A percentile compares a stretch with the other conserved stretches of the same genome.
These are phyloP conservation scores for Ophion obscuratus DNA, from an alignment of 2,888 invertebrate genomes.

Conservation along the genomic window DNA sequence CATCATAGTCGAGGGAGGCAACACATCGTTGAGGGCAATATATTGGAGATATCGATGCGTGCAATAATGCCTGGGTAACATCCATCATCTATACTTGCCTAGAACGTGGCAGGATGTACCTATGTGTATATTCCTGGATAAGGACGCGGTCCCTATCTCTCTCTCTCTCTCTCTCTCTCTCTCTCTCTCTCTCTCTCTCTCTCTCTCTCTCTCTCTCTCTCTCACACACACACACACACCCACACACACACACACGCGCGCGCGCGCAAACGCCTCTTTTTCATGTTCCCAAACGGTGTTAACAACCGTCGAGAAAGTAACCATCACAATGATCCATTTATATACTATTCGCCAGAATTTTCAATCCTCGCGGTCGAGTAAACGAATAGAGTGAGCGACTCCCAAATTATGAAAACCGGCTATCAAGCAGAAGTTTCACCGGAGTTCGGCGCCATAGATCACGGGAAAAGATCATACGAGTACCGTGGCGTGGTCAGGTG, in stretches of 20 bases:
- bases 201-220: not conserved
- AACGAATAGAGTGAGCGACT: not conserved
- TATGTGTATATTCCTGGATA: constrained; percentile 23
- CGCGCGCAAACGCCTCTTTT: not conserved
- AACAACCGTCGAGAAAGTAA: constrained; percentile 3
- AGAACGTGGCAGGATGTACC: constrained; percentile 60
- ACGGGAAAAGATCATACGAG: constrained; percentile 67
- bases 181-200: not conserved
- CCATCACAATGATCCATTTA: constrained; percentile 14
- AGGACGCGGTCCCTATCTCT: constrained; percentile 3
- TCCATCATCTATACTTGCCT: constrained; percentile 74
- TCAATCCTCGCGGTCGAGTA: not conserved
- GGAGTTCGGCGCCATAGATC: constrained; percentile 24
- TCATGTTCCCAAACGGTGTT: not conserved
- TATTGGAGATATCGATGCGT: constrained; percentile 70
- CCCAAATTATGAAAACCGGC: not conserved
- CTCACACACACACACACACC: not conserved
- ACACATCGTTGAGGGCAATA: constrained; percentile 54
- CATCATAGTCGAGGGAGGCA: constrained; percentile 44
- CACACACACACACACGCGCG: not conserved
- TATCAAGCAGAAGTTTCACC: not conserved
- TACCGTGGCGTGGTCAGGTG: constrained; percentile 70
- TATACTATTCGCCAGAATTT: constrained; percentile 9
- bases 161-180: not conserved
- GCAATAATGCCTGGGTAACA: constrained; percentile 72